phyloP scores from a whole-genome alignment of 1,140 invertebrate species.

The Nasonia vitripennis region DNA sequence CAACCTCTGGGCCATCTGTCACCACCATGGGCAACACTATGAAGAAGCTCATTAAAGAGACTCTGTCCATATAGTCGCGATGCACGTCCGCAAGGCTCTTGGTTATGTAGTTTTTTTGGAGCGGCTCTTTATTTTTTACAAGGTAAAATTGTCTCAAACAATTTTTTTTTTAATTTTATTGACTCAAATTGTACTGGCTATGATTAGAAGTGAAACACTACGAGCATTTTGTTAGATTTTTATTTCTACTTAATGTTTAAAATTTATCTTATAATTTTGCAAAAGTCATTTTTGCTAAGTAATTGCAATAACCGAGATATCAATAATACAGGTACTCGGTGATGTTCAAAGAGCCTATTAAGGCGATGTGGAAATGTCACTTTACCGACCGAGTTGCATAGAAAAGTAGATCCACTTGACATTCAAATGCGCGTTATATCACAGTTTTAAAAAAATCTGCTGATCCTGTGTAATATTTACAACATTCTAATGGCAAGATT shows the following conservation, averaged over 20 bases:
- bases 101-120: neutral
- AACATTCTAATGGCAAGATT: neutral
- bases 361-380: neutral
- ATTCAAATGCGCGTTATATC: neutral
- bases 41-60: slow-evolving; percentile 89
- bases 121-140: neutral
- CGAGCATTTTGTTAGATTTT: neutral
- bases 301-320: neutral
- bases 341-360: neutral
- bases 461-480: neutral
- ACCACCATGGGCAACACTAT: slow-evolving; percentile 89
- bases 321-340: neutral
- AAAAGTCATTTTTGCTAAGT: neutral
- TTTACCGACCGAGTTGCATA: neutral
- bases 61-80: slow-evolving; percentile 73
- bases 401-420: slow-evolving; percentile 13
- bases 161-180: slow-evolving; percentile 1
- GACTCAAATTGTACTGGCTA: neutral
- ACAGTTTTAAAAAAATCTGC: neutral
- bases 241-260: neutral
- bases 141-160: neutral
- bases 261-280: neutral
- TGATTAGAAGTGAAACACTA: neutral
- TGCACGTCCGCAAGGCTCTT: neutral
- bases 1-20: slow-evolving; percentile 81